Evolutionary conservation across 2,797 vertebrate genomes (phyloP), one percentile per base, ranked within the genome.

Genomic region (Amazonetta brasiliensis): DNA sequence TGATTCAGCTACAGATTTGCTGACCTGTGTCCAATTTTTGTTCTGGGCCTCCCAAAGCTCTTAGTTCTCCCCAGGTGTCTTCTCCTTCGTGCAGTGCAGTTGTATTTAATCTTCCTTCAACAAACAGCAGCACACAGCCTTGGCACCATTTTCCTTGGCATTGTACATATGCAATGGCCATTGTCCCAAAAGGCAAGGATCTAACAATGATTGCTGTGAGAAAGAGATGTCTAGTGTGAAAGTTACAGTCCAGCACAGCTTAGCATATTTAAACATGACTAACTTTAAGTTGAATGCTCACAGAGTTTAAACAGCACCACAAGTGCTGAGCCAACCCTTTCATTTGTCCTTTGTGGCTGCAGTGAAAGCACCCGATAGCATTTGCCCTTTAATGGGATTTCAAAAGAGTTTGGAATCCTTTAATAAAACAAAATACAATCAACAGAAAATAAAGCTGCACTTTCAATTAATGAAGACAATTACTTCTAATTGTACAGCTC

Each of bases 391-490:
- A 92, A 93, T 76, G 62, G 64, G 79, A 91, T 95, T 95, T 91
- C 71, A 87, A 94, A 97, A 95, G 76, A 68, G 84, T 85, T 96
- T 92, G 92, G 89, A 93, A 96, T 76, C 56, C 58, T 94, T 97
- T 92, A 91, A 90, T 84, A 72, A 63, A 77, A 60, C 55, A 93
- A 89, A 93, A 87, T 76, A 92, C 87, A 94, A 95, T 94, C 96
- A 97, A 97, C 96, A 95, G 86, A 94, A 97, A 96, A 97, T 94
- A 98, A 97, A 96, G 83, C 95, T 96, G 96, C 69, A 87, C 96
- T 98, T 98, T 97, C 98, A 98, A 98, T 98, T 98, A 98, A 97
- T 55, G 22, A 97, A 96, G 87, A 96, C 96, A 98, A 98, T 98
- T 97, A 97, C 95, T 96, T 96, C 95, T 97, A 96, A 97, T 97